phyloP scores from a whole-genome alignment of 2,888 invertebrate species.

The Erannis defoliaria region DNA sequence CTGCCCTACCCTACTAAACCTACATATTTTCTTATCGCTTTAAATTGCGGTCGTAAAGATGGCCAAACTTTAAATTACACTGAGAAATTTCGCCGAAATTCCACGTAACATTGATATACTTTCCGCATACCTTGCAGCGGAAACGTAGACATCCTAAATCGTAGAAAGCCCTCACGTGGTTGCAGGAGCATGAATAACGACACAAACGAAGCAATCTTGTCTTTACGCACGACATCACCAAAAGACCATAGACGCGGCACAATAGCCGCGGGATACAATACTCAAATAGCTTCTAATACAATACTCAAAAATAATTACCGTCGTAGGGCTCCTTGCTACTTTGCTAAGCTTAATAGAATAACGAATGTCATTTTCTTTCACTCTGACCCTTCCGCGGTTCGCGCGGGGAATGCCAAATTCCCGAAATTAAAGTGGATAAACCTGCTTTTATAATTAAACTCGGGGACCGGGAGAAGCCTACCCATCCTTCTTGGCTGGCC shows the following conservation, averaged over 20 bases:
- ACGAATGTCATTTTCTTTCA: slow-evolving; percentile 86
- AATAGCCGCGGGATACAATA: slow-evolving; percentile 55
- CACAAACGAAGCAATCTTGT: slow-evolving; percentile 60
- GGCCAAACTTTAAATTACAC: neutral
- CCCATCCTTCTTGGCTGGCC: slow-evolving; percentile 85
- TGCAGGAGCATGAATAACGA: slow-evolving; percentile 57
- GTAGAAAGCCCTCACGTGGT: slow-evolving; percentile 55
- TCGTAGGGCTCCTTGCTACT: slow-evolving; percentile 71
- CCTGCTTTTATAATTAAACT: slow-evolving; percentile 84
- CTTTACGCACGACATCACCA: slow-evolving; percentile 54
- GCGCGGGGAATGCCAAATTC: slow-evolving; percentile 84
- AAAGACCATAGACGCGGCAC: slow-evolving; percentile 43
- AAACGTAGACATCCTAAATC: slow-evolving; percentile 47
- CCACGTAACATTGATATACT: slow-evolving; percentile 16
- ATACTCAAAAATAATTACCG: slow-evolving; percentile 76
- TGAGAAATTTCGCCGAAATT: neutral
- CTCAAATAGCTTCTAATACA: slow-evolving; percentile 60
- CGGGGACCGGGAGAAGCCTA: slow-evolving; percentile 66
- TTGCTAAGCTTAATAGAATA: slow-evolving; percentile 84
- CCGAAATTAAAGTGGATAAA: slow-evolving; percentile 85
- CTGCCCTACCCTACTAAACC: slow-evolving; percentile 13
- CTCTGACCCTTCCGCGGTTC: slow-evolving; percentile 85
- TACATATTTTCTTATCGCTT: slow-evolving; percentile 2
- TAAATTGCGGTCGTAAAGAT: slow-evolving; percentile 1
- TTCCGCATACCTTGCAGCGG: slow-evolving; percentile 16